Conservation (phyloP, 92 coral and sea anemone species). For the Epizoanthus fatuus region DNA sequence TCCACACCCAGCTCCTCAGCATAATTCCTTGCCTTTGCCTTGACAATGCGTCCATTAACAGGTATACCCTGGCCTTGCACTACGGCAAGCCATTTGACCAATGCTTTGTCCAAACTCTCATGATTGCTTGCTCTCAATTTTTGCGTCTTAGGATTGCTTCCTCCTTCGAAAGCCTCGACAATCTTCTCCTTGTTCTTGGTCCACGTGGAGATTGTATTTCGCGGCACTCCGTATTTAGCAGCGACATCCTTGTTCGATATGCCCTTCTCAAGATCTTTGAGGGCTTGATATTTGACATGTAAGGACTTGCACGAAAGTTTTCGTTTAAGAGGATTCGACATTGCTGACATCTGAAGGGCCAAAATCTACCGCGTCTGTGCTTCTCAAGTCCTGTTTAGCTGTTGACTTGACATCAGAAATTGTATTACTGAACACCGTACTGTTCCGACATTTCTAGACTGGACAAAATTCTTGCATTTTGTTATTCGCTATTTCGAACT, state of each 20-base stretch:
- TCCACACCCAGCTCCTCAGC: not conserved
- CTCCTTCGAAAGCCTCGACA: constrained; percentile 9
- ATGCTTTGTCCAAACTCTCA: constrained; percentile 30
- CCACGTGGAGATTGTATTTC: constrained; percentile 71
- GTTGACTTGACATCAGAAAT: no score
- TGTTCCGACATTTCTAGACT: no score
- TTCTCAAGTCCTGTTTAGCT: no score
- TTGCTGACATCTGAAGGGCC: not conserved
- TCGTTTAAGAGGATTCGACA: constrained; percentile 45
- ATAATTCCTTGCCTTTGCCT: constrained; percentile 5
- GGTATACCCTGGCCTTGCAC: constrained; percentile 19
- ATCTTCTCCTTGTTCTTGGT: constrained; percentile 65
- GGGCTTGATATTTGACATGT: constrained; percentile 55
- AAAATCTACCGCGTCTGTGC: no score
- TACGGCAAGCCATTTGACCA: constrained; percentile 26
- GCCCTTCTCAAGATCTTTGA: constrained; percentile 64
- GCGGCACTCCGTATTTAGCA: constrained; percentile 58
- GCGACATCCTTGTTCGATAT: constrained; percentile 62
- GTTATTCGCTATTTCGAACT: no score
- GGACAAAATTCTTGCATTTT: no score
- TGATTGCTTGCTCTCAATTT: not conserved
- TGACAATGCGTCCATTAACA: not conserved
- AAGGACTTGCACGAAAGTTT: constrained; percentile 59
- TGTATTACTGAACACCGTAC: no score
- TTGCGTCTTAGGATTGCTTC: not conserved